Evolutionary conservation across 37 sponge, comb jelly and placozoan genomes (phyloP).

Genomic region (Beroe ovata): DNA sequence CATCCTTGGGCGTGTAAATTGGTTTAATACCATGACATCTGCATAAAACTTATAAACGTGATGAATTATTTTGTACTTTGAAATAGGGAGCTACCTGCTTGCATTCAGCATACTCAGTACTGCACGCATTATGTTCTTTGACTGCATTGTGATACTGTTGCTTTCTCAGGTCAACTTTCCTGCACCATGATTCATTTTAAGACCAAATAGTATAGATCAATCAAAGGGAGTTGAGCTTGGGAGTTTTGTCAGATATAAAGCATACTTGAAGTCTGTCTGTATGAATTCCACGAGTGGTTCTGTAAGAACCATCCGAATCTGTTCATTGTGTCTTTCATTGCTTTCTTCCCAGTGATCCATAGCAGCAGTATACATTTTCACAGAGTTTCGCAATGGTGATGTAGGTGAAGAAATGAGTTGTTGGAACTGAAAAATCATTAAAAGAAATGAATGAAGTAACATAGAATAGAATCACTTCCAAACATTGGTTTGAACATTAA

Average conservation of each 20-base stretch:
- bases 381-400: neutral
- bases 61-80: no score
- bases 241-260: no score
- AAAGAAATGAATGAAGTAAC: no score
- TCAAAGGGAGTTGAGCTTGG: neutral
- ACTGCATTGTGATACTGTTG: slow-evolving; percentile 65
- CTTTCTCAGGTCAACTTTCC: slow-evolving; percentile 39
- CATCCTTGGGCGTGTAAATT: no score
- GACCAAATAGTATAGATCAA: neutral
- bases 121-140: neutral
- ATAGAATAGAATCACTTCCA: no score
- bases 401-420: neutral
- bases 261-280: slow-evolving; percentile 60
- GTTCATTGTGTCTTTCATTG: slow-evolving; percentile 54
- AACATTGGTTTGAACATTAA: neutral
- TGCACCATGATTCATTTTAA: no score
- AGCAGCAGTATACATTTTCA: neutral
- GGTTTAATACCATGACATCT: no score
- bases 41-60: no score
- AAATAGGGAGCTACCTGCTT: no score
- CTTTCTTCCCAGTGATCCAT: slow-evolving; percentile 62
- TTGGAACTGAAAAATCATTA: slow-evolving; percentile 64
- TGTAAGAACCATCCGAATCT: slow-evolving; percentile 15
- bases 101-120: slow-evolving; percentile 40
- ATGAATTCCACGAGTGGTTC: slow-evolving; percentile 38